phyloP scores from a whole-genome alignment of 2,113 vertebrate genomes.

The Bubalus kerabau region DNA sequence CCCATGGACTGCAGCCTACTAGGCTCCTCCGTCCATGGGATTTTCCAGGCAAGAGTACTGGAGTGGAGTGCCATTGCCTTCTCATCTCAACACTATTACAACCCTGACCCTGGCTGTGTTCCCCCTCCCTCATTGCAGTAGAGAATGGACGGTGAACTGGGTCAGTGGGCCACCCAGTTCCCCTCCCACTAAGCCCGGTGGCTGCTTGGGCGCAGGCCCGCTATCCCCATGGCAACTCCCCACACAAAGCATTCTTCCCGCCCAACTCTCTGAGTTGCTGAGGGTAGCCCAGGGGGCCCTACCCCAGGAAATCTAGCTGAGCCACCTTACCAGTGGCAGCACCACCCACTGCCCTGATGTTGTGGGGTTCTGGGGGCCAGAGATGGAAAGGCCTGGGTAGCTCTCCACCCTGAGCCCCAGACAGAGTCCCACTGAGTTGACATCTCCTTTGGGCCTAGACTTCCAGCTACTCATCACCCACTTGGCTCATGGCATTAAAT shows the following conservation, averaged over 20 bases:
- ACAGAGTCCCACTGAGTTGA: neutral
- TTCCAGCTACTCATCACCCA: neutral
- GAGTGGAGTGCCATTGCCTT: no score
- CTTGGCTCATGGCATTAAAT: neutral
- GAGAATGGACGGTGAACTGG: constrained; percentile 1
- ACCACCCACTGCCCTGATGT: neutral
- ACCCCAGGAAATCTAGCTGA: constrained; percentile 47
- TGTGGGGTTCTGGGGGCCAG: constrained; percentile 21
- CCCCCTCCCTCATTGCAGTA: neutral
- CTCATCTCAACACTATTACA: neutral
- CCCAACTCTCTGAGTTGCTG: neutral
- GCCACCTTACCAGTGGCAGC: neutral
- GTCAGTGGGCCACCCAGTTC: constrained; percentile 52
- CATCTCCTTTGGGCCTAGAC: neutral
- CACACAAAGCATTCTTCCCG: constrained; percentile 62
- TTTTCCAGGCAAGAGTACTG: no score
- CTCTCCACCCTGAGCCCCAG: neutral
- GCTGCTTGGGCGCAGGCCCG: constrained; percentile 25
- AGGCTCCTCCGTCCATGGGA: no score
- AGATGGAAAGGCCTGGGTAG: constrained; percentile 50
- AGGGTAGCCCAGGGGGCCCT: neutral
- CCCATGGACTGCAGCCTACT: no score
- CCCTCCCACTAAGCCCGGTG: constrained; percentile 5
- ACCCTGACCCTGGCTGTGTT: neutral
- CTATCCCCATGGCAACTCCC: constrained; percentile 57